A percentile compares a stretch with the other conserved stretches of the same genome.
Conservation (phyloP, 2,888 invertebrate species). For the Nomada hirtipes region DNA sequence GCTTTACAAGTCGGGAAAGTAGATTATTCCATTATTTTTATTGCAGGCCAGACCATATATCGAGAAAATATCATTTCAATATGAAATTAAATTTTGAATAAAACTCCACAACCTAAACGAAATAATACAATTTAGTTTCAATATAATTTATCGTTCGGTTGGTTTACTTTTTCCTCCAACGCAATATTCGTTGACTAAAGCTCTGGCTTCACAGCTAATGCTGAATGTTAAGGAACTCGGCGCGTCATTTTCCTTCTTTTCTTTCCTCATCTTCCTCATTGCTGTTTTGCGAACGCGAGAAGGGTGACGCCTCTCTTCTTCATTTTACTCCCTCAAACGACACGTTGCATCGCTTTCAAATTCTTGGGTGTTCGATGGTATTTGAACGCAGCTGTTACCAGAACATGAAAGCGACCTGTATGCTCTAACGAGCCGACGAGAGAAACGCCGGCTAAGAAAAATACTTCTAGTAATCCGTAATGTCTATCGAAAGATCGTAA, state of each 20-base stretch:
- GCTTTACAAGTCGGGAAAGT: not conserved
- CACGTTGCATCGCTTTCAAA: conserved; percentile 80
- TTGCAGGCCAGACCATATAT: no score
- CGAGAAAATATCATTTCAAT: not conserved
- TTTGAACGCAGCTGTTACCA: conserved; percentile 78
- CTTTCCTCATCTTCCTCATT: conserved; percentile 23
- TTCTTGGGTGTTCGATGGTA: conserved; percentile 74
- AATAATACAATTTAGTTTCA: no score
- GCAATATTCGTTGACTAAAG: conserved; percentile 2
- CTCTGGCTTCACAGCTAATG: conserved; percentile 6
- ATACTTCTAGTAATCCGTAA: conserved; percentile 27
- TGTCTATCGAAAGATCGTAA: conserved; percentile 39
- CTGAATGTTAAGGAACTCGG: not conserved
- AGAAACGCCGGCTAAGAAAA: conserved; percentile 13
- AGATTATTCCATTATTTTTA: not conserved
- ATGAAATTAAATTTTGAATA: not conserved
- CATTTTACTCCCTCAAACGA: conserved; percentile 55
- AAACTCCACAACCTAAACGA: not conserved
- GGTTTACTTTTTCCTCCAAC: not conserved
- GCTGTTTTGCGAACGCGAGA: not conserved
- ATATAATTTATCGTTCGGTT: not conserved
- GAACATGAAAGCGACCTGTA: conserved; percentile 30
- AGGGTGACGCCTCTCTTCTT: conserved; percentile 10
- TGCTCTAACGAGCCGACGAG: conserved; percentile 51
- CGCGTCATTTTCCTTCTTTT: not conserved